Evolutionary conservation across 2,888 invertebrate species (phyloP), one percentile per base, ranked within the genome.

Genomic region (Leucophenga montana): DNA sequence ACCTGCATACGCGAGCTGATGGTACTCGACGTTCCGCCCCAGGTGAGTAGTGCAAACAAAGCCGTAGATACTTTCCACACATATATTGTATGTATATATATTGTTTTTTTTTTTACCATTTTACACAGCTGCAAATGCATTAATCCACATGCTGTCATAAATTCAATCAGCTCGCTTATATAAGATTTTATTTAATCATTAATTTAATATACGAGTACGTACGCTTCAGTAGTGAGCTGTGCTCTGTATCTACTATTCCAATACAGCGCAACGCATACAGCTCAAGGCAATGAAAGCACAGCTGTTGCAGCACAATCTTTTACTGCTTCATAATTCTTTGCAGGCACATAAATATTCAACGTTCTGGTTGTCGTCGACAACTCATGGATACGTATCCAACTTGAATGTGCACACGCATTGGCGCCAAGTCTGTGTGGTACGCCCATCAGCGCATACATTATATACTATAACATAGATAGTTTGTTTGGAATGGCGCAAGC

Each of bases 1-100:
- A 87, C 89, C 70, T 87, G 86, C 81, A 89, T 89, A 78, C 87
- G 89, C 78, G 89, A 89, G 89, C 88, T 89, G 87, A 89, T 89
- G 86, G 89, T 88, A 85, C 85, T 89, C 80, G 89, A 89, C 83
- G 88, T 89, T 85, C 89, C 89, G 72, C 88, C 88, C 83, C 89
- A 89, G 88, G 89, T 89, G 80, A 87, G 83, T 80, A 27, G 33
- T 66, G 46, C 31, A 20, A 46, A 54, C 20, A 5, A n/a, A n/a
- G n/a, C 18, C 50, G n/a, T n/a, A 50, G n/a, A 50, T 50, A 16
- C 22, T 16, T 18, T 61, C 50, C 16, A 68, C 18, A 4, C 22
- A 31, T 8, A 53, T 22, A 22, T 27, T n/a, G n/a, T n/a, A n/a
- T n/a, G n/a, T n/a, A n/a, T n/a, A n/a, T n/a, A n/a, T n/a, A n/a